Evolutionary conservation across 1,140 invertebrate species (phyloP).

Genomic region (Bursaphelenchus mucronatus): DNA sequence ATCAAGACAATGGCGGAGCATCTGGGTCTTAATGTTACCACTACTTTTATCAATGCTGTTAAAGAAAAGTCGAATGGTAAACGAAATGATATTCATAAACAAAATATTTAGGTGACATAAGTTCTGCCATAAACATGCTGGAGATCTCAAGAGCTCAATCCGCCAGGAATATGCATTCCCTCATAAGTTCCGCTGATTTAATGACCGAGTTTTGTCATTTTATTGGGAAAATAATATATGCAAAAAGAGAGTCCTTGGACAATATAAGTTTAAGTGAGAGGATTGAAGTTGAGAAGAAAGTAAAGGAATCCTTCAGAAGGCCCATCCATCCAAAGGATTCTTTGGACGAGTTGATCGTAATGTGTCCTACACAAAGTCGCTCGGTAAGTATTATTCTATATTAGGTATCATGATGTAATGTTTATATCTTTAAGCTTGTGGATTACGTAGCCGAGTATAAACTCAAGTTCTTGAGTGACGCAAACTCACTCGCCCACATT

Average conservation of each 20-base stretch:
- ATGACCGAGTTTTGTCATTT: conserved; percentile 35
- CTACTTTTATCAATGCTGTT: conserved; percentile 1
- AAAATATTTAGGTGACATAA: conserved; percentile 36
- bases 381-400: conserved; percentile 24
- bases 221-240: conserved; percentile 38
- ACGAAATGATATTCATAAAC: conserved; percentile 10
- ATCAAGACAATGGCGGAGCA: not conserved
- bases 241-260: conserved; percentile 23
- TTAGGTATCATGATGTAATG: conserved; percentile 10
- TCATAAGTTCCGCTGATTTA: not conserved
- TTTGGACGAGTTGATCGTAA: conserved; percentile 33
- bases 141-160: conserved; percentile 19
- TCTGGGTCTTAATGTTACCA: not conserved
- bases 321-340: conserved; percentile 35
- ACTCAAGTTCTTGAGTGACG: conserved; percentile 19
- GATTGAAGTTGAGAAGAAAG: conserved; percentile 5
- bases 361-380: conserved; percentile 18
- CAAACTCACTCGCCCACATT: not conserved
- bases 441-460: conserved; percentile 36
- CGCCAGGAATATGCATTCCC: not conserved
- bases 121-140: conserved; percentile 29
- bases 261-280: conserved; percentile 26
- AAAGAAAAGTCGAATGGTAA: conserved; percentile 4
- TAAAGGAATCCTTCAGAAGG: not conserved
- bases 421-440: conserved; percentile 20